Conservation (phyloP, 2,797 vertebrate genomes). For the Antrozous pallidus region DNA sequence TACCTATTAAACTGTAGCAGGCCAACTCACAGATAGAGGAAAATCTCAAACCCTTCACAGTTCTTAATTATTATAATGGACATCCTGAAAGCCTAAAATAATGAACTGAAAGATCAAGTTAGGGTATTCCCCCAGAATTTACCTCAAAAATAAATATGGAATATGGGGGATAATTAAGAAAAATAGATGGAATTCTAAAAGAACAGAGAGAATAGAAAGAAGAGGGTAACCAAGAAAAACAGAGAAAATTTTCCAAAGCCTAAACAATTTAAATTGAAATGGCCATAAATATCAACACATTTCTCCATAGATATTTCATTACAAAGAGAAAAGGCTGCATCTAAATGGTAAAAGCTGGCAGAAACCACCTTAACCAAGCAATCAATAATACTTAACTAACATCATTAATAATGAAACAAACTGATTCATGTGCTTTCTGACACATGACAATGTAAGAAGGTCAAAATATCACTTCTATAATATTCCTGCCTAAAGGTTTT, state of each 20-base stretch:
- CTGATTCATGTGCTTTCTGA: neutral
- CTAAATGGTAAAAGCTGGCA: neutral
- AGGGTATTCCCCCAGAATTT: neutral
- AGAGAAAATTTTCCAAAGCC: neutral
- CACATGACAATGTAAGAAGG: neutral
- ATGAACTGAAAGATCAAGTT: neutral
- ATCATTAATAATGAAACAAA: neutral
- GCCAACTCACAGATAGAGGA: neutral
- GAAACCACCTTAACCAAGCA: neutral
- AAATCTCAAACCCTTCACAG: neutral
- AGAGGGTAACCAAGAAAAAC: neutral
- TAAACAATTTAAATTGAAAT: constrained; percentile 11
- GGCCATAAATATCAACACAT: neutral
- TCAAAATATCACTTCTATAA: neutral
- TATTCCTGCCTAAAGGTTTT: constrained; percentile 10
- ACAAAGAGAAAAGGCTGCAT: neutral
- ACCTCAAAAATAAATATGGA: neutral
- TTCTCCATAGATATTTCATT: neutral
- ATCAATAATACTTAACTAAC: neutral
- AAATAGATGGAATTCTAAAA: neutral
- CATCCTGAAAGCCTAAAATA: neutral
- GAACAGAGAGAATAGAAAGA: neutral
- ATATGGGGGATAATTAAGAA: neutral
- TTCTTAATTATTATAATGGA: neutral
- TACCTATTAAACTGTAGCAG: neutral